Evolutionary conservation across 1,140 invertebrate species (phyloP), one percentile per base, ranked within the genome.

Genomic region (Brachionus calyciflorus): DNA sequence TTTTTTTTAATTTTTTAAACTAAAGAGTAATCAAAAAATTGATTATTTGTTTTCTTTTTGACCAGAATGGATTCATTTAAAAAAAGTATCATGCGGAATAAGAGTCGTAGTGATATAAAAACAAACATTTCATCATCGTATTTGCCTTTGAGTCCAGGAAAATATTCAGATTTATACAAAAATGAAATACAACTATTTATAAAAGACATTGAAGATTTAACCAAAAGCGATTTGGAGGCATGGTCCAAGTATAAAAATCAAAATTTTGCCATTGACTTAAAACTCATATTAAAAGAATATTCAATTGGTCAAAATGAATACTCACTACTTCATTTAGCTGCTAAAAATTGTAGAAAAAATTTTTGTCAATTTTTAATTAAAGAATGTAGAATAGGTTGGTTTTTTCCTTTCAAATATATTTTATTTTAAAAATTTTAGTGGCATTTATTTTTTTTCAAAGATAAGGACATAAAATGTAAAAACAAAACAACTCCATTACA

Each of bases 351-450:
- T 55, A n/a, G 69, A 14, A 49, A 19, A 24, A 73, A 24, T 21
- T 40, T 73, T 73, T 73, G 69, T 26, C 26, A 51, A 12, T 73
- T 51, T 73, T 40, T 73, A 55, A 55, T 73, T 14, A 48, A 48
- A 70, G 48, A 49, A 17, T 21, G 5, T 17, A 70, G 46, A 70
- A 70, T 70, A n/a, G 65, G 65, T 70, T n/a, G n/a, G n/a, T n/a
- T n/a, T n/a, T n/a, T n/a, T n/a, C n/a, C n/a, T n/a, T n/a, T n/a
- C n/a, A n/a, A n/a, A n/a, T n/a, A n/a, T n/a, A n/a, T n/a, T n/a
- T n/a, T n/a, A n/a, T n/a, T n/a, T n/a, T n/a, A n/a, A n/a, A n/a
- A n/a, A n/a, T n/a, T n/a, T n/a, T n/a, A n/a, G n/a, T n/a, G n/a
- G n/a, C n/a, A n/a, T 37, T 37, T 17, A 30, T 60, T 0, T 40